A percentile compares a stretch with the other conserved stretches of the same genome.
These are phyloP conservation scores for Neocrepidodera transversa DNA, from an alignment of 2,888 invertebrate species.

Conservation along the genomic window DNA sequence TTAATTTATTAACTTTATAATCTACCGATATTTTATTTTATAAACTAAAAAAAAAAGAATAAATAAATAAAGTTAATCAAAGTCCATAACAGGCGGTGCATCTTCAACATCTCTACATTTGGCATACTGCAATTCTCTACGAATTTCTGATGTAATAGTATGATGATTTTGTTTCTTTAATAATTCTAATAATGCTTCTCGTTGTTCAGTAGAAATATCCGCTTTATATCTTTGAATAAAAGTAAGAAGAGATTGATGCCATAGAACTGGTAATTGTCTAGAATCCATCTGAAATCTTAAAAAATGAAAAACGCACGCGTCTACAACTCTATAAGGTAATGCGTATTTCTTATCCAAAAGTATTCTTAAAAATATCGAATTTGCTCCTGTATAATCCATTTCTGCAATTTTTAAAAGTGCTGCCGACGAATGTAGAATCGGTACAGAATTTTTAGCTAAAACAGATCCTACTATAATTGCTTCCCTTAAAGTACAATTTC, in stretches of 20 bases:
- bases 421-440: conserved; percentile 93
- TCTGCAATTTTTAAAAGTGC: conserved; percentile 95
- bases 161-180: conserved; percentile 76
- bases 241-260: conserved; percentile 95
- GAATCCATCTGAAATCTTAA: conserved; percentile 86
- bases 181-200: conserved; percentile 82
- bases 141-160: conserved; percentile 81
- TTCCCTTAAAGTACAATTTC: conserved; percentile 93
- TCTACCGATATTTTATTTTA: too few relatives aligned
- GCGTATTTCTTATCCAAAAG: conserved; percentile 98
- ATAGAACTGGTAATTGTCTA: conserved; percentile 89
- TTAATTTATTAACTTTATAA: too few relatives aligned
- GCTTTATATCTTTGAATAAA: conserved; percentile 96
- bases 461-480: conserved; percentile 95
- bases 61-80: too few relatives aligned
- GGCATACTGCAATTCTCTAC: conserved; percentile 85
- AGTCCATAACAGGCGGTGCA: conserved; percentile 50
- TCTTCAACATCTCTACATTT: conserved; percentile 71
- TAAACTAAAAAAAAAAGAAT: too few relatives aligned
- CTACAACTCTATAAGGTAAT: conserved; percentile 92
- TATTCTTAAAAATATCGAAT: conserved; percentile 91
- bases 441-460: conserved; percentile 88
- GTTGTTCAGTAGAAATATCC: conserved; percentile 92
- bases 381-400: conserved; percentile 97
- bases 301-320: conserved; percentile 94